Percentiles rank a stretch among this genome's conserved stretches.
Conservation (phyloP, 2,888 invertebrate genomes). For the Pyrrhosoma nymphula region DNA sequence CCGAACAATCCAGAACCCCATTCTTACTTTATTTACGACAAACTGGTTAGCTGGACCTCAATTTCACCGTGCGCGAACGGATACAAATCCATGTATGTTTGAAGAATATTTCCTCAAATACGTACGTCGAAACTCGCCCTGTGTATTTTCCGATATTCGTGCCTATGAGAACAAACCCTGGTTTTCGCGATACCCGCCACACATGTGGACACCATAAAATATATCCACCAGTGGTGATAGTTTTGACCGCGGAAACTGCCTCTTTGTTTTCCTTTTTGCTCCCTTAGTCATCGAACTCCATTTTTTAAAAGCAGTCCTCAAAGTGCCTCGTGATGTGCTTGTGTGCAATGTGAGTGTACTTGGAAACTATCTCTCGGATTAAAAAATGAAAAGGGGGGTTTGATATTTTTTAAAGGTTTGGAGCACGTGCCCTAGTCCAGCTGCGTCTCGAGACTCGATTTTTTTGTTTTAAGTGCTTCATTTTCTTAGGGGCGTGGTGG, state of each 20-base stretch:
- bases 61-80: no score
- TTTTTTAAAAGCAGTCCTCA: neutral
- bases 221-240: no score
- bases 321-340: neutral
- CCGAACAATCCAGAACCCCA: no score
- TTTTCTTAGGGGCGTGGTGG: neutral
- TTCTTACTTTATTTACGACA: no score
- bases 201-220: no score
- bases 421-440: constrained; percentile 11
- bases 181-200: neutral
- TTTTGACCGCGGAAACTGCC: neutral
- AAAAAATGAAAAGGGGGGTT: neutral
- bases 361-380: neutral
- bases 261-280: neutral
- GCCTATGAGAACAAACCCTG: neutral
- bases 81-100: no score
- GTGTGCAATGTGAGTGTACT: neutral
- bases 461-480: neutral
- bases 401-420: neutral
- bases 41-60: no score
- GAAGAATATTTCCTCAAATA: no score
- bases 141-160: neutral
- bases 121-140: no score
- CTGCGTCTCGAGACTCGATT: neutral
- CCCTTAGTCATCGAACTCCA: neutral